Evolutionary conservation across 1,140 invertebrate genomes (phyloP).

Genomic region (Papilio polytes): DNA sequence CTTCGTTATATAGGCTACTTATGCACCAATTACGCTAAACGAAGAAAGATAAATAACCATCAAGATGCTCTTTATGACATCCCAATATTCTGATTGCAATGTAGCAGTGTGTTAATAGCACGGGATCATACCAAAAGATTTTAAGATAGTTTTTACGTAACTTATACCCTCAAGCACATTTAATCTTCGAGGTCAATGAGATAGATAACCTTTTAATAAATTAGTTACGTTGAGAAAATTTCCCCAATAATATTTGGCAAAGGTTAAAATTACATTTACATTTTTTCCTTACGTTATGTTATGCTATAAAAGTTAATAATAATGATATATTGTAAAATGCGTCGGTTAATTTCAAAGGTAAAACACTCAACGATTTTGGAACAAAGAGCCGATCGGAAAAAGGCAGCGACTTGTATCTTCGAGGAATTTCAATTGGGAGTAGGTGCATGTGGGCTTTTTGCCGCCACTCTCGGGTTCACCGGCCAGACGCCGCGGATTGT

Average conservation of each 20-base stretch:
- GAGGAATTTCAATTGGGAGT: slow-evolving; percentile 46
- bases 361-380: not conserved
- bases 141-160: too few relatives aligned
- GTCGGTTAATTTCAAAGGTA: slow-evolving; percentile 5
- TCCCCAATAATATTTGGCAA: not conserved
- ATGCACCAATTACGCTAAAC: too few relatives aligned
- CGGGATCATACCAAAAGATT: too few relatives aligned
- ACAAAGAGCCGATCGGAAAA: slow-evolving; percentile 31
- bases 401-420: slow-evolving; percentile 24
- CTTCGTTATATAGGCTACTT: not conserved
- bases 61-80: too few relatives aligned
- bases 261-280: not conserved
- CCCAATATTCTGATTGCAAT: too few relatives aligned
- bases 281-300: not conserved
- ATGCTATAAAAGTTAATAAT: not conserved
- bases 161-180: too few relatives aligned
- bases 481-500: slow-evolving; percentile 62
- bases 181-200: too few relatives aligned
- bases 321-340: not conserved
- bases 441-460: slow-evolving; percentile 48
- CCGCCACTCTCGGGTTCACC: slow-evolving; percentile 58
- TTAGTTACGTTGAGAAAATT: not conserved
- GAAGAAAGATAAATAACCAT: too few relatives aligned
- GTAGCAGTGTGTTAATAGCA: too few relatives aligned
- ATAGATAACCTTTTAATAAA: too few relatives aligned